phyloP scores from a whole-genome alignment of 2,797 vertebrate genomes.

The Pseudocheirus occidentalis region DNA sequence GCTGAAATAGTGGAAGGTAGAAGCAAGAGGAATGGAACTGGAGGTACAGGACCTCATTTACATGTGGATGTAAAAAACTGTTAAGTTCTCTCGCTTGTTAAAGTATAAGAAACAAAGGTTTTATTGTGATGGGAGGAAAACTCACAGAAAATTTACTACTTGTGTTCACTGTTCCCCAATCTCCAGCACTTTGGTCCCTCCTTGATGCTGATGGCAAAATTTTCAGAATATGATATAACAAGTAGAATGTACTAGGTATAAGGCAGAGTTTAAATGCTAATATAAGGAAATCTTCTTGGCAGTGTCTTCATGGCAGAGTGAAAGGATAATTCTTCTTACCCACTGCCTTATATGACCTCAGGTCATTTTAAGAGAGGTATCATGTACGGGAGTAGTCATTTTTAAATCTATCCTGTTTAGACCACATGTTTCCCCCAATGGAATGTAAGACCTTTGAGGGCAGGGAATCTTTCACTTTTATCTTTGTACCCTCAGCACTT shows the following conservation, averaged over 20 bases:
- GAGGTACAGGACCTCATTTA: not conserved
- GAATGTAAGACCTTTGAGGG: not conserved
- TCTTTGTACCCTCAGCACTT: not conserved
- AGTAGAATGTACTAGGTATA: not conserved
- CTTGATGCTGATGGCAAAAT: not conserved
- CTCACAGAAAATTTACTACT: not conserved
- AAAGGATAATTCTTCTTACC: not conserved
- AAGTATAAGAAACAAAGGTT: not conserved
- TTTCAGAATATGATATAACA: not conserved
- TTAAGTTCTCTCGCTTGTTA: not conserved
- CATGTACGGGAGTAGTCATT: not conserved
- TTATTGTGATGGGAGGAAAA: not conserved
- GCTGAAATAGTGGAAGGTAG: not conserved
- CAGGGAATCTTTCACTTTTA: not conserved
- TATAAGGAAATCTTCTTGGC: not conserved
- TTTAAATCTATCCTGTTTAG: not conserved
- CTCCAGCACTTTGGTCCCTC: not conserved
- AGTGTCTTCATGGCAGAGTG: not conserved
- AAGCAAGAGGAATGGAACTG: not conserved
- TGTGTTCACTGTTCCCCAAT: not conserved
- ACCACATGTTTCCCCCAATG: not conserved
- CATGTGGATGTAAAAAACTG: not conserved
- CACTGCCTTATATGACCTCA: no score
- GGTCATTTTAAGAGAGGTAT: no score
- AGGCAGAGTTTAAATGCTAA: not conserved